phyloP scores from a whole-genome alignment of 2,888 invertebrate genomes.

The Philereme transversata region DNA sequence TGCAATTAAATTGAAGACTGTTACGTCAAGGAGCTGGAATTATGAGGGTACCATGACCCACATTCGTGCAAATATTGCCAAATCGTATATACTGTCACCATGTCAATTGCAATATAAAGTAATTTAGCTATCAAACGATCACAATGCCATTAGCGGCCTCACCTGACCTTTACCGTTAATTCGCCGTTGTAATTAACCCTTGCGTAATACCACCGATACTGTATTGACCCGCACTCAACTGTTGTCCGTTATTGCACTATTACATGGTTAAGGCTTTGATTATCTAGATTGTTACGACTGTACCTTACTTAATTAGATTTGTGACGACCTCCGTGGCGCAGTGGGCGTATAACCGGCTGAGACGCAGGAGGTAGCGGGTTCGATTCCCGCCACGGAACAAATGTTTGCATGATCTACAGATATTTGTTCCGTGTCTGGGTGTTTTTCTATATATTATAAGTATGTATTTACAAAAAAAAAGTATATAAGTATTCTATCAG shows the following conservation, averaged over 20 bases:
- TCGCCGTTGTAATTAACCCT: slow-evolving; percentile 24
- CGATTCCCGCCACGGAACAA: too few relatives aligned
- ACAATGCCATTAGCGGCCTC: slow-evolving; percentile 17
- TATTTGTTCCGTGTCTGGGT: too few relatives aligned
- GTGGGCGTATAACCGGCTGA: too few relatives aligned
- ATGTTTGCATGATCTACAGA: too few relatives aligned
- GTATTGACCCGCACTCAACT: slow-evolving; percentile 20
- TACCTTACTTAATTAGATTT: too few relatives aligned
- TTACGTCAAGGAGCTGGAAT: neutral
- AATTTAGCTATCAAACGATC: slow-evolving; percentile 20
- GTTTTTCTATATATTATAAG: too few relatives aligned
- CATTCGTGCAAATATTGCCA: slow-evolving; percentile 1
- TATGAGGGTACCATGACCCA: slow-evolving; percentile 8
- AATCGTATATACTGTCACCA: slow-evolving; percentile 2
- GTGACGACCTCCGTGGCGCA: too few relatives aligned
- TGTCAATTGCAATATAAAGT: slow-evolving; percentile 15
- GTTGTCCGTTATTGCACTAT: slow-evolving; percentile 22
- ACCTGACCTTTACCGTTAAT: slow-evolving; percentile 26
- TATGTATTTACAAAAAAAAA: too few relatives aligned
- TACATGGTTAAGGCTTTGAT: slow-evolving; percentile 10
- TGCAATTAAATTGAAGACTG: too few relatives aligned
- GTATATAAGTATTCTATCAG: too few relatives aligned
- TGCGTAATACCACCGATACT: slow-evolving; percentile 21
- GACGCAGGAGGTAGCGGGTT: too few relatives aligned
- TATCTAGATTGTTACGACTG: slow-evolving; percentile 6